A percentile compares a stretch with the other conserved stretches of the same genome.
Evolutionary conservation across 1,140 invertebrate species (phyloP).

Genomic region (Macrosteles quadrilineatus): DNA sequence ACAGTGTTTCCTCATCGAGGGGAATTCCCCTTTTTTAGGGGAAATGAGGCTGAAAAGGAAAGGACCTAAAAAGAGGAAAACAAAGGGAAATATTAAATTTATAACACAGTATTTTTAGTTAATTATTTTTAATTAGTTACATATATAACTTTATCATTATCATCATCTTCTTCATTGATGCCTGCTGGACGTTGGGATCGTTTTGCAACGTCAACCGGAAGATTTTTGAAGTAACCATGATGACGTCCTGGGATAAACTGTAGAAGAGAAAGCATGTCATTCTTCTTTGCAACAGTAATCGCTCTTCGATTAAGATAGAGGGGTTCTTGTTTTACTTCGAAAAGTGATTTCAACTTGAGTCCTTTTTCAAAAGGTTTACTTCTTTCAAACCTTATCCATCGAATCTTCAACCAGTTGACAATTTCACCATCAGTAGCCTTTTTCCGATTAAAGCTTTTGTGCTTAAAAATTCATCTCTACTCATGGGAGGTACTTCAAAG

Average conservation of each 20-base stretch:
- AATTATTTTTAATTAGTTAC: too few species aligned
- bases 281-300: conserved; percentile 2
- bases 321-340: conserved; percentile 32
- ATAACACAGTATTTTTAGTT: too few species aligned
- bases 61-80: too few species aligned
- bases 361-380: conserved; percentile 31
- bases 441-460: neutral
- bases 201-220: neutral
- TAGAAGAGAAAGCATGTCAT: neutral
- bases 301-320: neutral
- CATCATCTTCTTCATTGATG: conserved; percentile 3
- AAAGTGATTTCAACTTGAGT: conserved; percentile 37
- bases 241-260: neutral
- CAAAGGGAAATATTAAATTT: too few species aligned
- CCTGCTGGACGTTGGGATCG: neutral
- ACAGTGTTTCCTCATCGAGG: too few species aligned
- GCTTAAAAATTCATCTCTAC: conserved; percentile 1
- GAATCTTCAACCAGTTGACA: neutral
- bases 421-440: neutral
- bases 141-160: neutral
- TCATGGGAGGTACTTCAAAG: neutral
- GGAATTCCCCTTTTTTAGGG: too few species aligned
- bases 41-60: too few species aligned
- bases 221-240: conserved; percentile 1
- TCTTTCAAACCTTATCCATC: neutral